Evolutionary conservation across 2,797 vertebrate species (phyloP).

Genomic region (Mus spretus): DNA sequence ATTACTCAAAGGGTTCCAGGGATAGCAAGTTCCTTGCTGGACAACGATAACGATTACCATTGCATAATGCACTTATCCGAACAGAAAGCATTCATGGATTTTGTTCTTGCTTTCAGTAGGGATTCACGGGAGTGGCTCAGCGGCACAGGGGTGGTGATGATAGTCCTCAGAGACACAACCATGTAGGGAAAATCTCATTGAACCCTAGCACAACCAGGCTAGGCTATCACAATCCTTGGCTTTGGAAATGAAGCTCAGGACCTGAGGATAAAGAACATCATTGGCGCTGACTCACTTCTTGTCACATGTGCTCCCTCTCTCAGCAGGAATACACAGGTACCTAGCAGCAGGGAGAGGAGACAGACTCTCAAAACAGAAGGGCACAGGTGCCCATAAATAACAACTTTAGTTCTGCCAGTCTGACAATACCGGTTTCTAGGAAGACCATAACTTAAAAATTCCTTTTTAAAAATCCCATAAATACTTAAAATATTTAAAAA

Average conservation of each 20-base stretch:
- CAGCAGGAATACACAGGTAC: not conserved
- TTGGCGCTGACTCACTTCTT: not conserved
- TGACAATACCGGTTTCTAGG: not conserved
- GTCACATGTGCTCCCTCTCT: not conserved
- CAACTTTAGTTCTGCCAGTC: not conserved
- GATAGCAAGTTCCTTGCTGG: not conserved
- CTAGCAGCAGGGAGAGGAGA: not conserved
- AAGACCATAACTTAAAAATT: slow-evolving; percentile 15
- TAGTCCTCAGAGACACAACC: not conserved
- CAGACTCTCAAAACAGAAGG: not conserved
- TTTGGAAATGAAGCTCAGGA: slow-evolving; percentile 21
- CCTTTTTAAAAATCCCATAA: not conserved
- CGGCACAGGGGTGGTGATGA: not conserved
- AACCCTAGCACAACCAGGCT: not conserved
- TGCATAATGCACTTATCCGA: not conserved
- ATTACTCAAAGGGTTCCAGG: not conserved
- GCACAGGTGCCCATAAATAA: too few relatives aligned
- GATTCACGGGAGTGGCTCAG: not conserved
- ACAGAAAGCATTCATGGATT: not conserved
- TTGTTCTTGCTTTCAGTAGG: not conserved
- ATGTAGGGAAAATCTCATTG: not conserved
- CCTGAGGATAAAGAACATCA: not conserved
- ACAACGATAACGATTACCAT: not conserved
- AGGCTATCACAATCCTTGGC: not conserved
- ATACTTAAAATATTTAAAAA: slow-evolving; percentile 61